phyloP scores from a whole-genome alignment of 2,888 invertebrate genomes.

The Macropis europaea region DNA sequence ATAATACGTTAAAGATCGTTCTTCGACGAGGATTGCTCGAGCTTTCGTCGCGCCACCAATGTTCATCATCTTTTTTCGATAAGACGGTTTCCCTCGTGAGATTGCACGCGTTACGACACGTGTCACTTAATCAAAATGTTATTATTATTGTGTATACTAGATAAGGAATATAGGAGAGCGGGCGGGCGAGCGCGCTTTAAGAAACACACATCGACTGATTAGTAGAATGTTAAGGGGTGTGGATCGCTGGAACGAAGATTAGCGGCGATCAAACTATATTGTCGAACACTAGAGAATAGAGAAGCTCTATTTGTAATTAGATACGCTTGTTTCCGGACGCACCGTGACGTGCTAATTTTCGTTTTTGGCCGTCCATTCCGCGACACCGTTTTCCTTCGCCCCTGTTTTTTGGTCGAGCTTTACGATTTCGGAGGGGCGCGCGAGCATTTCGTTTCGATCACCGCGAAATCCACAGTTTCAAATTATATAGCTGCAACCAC shows the following conservation, averaged over 20 bases:
- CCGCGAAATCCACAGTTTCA: too few species aligned
- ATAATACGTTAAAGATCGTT: conserved; percentile 42
- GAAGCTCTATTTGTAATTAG: conserved; percentile 21
- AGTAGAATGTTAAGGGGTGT: conserved; percentile 57
- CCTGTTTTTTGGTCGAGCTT: conserved; percentile 17
- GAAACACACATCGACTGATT: conserved; percentile 61
- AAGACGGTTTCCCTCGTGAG: conserved; percentile 67
- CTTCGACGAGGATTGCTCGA: conserved; percentile 55
- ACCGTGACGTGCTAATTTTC: conserved; percentile 45
- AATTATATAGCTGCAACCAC: too few species aligned
- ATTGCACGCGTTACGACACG: conserved; percentile 58
- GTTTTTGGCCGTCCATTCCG: conserved; percentile 59
- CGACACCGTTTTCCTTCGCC: conserved; percentile 33
- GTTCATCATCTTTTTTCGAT: conserved; percentile 57
- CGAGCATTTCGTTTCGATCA: too few species aligned
- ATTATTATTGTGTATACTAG: conserved; percentile 52
- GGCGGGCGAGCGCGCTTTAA: conserved; percentile 42
- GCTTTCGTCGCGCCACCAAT: conserved; percentile 51
- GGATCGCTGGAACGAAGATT: conserved; percentile 58
- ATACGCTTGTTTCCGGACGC: conserved; percentile 25
- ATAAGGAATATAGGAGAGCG: neutral
- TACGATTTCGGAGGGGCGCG: conserved; percentile 17
- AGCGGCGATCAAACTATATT: conserved; percentile 41
- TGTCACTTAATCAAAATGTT: conserved; percentile 65
- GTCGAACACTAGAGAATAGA: conserved; percentile 25